A percentile compares a stretch with the other conserved stretches of the same genome.
Conservation (phyloP, 2,113 vertebrate species). For the Sinocyclocheilus grahami region DNA sequence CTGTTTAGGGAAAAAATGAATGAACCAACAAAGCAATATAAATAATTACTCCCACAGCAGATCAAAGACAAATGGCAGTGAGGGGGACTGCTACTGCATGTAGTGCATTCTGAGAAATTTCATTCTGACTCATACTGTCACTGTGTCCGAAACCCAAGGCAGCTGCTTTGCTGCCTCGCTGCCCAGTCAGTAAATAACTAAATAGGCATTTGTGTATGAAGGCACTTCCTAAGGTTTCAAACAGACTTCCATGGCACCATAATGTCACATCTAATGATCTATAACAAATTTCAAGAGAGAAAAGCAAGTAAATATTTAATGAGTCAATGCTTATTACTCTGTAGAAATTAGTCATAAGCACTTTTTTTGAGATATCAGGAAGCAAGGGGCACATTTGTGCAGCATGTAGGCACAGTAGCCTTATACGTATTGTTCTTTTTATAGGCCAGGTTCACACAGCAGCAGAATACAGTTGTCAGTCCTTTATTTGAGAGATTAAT, state of each 20-base stretch:
- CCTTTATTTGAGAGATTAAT: background rate
- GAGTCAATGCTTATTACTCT: background rate
- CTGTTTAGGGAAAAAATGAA: constrained; percentile 1
- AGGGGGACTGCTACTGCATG: background rate
- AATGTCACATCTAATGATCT: background rate
- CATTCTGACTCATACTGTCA: background rate
- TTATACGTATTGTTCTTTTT: background rate
- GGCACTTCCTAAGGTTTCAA: background rate
- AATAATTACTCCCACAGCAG: constrained; percentile 32
- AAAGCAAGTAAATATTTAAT: constrained; percentile 7
- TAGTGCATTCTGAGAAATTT: background rate
- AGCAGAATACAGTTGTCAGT: background rate
- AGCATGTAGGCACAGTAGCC: background rate
- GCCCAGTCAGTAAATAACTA: constrained; percentile 3
- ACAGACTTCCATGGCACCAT: background rate
- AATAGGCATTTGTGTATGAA: constrained; percentile 7
- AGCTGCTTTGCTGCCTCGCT: background rate
- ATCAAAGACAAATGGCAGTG: constrained; percentile 6
- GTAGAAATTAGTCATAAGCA: background rate
- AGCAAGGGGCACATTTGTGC: background rate
- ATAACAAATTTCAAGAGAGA: background rate
- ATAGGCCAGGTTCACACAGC: background rate
- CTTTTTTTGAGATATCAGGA: background rate
- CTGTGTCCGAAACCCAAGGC: background rate
- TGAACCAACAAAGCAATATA: constrained; percentile 32